Evolutionary conservation across 2,888 invertebrate genomes (phyloP).

Genomic region (Megamerina dolium): DNA sequence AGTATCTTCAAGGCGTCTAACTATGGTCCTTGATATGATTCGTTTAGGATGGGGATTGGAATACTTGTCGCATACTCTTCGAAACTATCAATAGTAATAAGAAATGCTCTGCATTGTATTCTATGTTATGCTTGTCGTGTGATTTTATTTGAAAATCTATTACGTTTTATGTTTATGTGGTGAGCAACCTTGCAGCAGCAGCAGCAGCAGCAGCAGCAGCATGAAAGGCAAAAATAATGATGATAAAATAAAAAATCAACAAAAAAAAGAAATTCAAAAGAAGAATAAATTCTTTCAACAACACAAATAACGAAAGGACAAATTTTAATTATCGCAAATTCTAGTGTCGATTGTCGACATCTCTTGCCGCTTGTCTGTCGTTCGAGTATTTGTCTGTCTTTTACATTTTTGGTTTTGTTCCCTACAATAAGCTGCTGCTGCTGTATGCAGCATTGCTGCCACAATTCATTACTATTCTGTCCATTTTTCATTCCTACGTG

Average conservation of each 20-base stretch:
- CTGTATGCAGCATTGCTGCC: too few relatives aligned
- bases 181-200: background rate
- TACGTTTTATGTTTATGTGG: background rate
- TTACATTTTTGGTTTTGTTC: too few relatives aligned
- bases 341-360: conserved; percentile 21
- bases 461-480: too few relatives aligned
- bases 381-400: too few relatives aligned
- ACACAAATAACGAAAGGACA: conserved; percentile 11
- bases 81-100: too few relatives aligned
- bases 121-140: background rate
- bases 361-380: conserved; percentile 4
- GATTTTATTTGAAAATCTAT: conserved; percentile 13
- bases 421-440: too few relatives aligned
- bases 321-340: conserved; percentile 28
- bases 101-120: too few relatives aligned
- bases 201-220: background rate
- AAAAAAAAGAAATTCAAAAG: background rate
- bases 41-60: too few relatives aligned
- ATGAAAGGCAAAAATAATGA: conserved; percentile 1
- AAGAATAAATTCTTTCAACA: conserved; percentile 10
- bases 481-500: too few relatives aligned
- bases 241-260: background rate
- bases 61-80: too few relatives aligned
- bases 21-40: too few relatives aligned
- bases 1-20: too few relatives aligned